Evolutionary conservation across 1,140 invertebrate species (phyloP), one percentile per base, ranked within the genome.

Genomic region (Thalassaphorura encarpata): DNA sequence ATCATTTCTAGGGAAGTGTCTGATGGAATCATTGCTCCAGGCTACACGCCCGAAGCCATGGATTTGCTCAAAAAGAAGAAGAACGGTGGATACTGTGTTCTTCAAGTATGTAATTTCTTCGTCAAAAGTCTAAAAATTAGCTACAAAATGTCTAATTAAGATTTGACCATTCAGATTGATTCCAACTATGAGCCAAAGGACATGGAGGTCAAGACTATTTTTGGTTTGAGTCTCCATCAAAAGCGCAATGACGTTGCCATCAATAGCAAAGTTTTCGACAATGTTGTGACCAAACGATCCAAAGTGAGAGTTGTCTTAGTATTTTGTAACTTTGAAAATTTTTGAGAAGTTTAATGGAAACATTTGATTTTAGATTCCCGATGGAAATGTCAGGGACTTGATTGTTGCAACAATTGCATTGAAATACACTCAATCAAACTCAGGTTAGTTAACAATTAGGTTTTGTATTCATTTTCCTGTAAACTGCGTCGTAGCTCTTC

Each of bases 351-450:
- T 43, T 11, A 43, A 43, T 15, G 6, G 8, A 4, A 28, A 21
- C 40, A 29, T 29, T 57, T 27, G 54, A 39, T 65, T 69, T 29
- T 67, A 80, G 71, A 60, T 98, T 4, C 77, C 87, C 0, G 79
- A 84, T 36, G 72, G 71, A 39, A 92, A 88, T 16, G 67, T 93
- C 2, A 77, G 91, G 49, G 94, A 98, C 75, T 74, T 98, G 15
- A 89, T 95, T 45, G 89, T 98, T 0, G 95, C 95, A 0, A 95
- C 90, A 0, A 94, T 97, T 61, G 88, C 93, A 5, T 74, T 99
- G 0, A 99, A 99, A 71, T 99, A 97, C 68, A 97, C 95, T 0
- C 96, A 99, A 71, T 97, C 91, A 59, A 97, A 97, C 69, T 94
- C 89, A 2, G n/a, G n/a, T n/a, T n/a, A n/a, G n/a, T n/a, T n/a